phyloP scores from a whole-genome alignment of 2,888 invertebrate species.

The Tetragonula carbonaria region DNA sequence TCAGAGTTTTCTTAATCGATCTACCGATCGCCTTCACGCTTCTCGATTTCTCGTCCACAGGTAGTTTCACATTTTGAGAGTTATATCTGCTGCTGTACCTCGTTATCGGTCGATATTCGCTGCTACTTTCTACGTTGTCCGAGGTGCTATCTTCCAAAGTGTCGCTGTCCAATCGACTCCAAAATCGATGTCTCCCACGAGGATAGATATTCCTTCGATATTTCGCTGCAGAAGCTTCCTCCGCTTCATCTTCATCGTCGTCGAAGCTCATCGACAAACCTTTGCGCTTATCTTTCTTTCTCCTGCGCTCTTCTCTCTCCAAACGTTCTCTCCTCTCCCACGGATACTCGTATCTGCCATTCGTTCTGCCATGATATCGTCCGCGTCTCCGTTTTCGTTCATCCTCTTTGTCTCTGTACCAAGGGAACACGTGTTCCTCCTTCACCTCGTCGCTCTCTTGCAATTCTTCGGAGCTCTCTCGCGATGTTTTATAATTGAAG shows the following conservation, averaged over 20 bases:
- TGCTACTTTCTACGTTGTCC: conserved; percentile 65
- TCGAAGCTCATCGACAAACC: conserved; percentile 48
- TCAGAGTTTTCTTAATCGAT: conserved; percentile 31
- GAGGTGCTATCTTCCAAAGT: conserved; percentile 44
- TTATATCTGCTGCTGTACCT: conserved; percentile 76
- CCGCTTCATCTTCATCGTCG: conserved; percentile 62
- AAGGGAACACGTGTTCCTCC: conserved; percentile 75
- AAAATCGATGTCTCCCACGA: conserved; percentile 66
- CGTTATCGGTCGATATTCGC: conserved; percentile 62
- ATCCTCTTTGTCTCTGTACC: conserved; percentile 69
- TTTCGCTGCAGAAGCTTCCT: conserved; percentile 53
- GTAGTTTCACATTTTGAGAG: conserved; percentile 6
- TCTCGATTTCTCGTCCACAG: not conserved
- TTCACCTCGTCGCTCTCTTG: conserved; percentile 46
- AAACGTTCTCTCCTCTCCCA: conserved; percentile 80
- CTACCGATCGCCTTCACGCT: conserved; percentile 44
- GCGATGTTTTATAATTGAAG: conserved; percentile 41
- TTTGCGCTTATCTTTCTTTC: conserved; percentile 41
- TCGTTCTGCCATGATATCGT: conserved; percentile 51
- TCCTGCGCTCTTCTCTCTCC: conserved; percentile 60
- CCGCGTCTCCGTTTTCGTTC: conserved; percentile 56
- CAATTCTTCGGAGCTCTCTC: conserved; percentile 25
- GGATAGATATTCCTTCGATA: conserved; percentile 58
- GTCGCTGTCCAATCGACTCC: conserved; percentile 37
- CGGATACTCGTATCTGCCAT: conserved; percentile 78